Evolutionary conservation across 2,888 invertebrate species (phyloP).

Genomic region (Tinea pellionella): DNA sequence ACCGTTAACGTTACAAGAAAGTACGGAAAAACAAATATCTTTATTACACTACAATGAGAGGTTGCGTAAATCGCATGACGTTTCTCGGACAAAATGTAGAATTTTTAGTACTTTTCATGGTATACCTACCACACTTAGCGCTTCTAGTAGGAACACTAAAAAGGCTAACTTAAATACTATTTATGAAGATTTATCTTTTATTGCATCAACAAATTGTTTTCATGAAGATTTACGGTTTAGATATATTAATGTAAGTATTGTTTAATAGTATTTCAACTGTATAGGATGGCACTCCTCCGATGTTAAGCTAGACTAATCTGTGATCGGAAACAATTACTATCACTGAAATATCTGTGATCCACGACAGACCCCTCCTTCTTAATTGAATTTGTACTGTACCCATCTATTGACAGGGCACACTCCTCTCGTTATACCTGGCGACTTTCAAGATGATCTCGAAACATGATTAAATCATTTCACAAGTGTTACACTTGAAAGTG

Average conservation of each 20-base stretch:
- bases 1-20: constrained; percentile 34
- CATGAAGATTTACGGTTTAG: background rate
- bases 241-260: constrained; percentile 15
- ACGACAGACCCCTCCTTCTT: too few relatives aligned
- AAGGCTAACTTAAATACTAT: constrained; percentile 26
- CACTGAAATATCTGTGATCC: too few relatives aligned
- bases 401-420: too few relatives aligned
- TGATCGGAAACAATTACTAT: background rate
- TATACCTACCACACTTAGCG: constrained; percentile 27
- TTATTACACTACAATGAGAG: constrained; percentile 47
- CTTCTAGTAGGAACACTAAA: constrained; percentile 18
- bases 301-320: background rate
- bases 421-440: too few relatives aligned
- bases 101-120: constrained; percentile 45
- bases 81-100: constrained; percentile 34
- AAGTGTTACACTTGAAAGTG: too few relatives aligned
- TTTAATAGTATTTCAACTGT: background rate
- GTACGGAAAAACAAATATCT: constrained; percentile 19
- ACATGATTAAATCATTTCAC: too few relatives aligned
- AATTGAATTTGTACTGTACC: too few relatives aligned
- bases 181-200: constrained; percentile 33
- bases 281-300: background rate
- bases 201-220: background rate
- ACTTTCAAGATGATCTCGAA: too few relatives aligned
- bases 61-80: constrained; percentile 32